Evolutionary conservation across 2,113 vertebrate genomes (phyloP).

Genomic region (human (Homo sapiens)): GRCh38 chr7:154362001-154362500

Average conservation of each 20-base stretch:
- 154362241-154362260: neutral
- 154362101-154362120: rapidly evolving
- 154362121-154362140: rapidly evolving
- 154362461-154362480: too few species aligned
- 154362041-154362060: neutral
- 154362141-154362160: neutral
- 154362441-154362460: too few species aligned
- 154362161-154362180: neutral
- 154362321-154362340: neutral
- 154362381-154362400: neutral
- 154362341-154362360: neutral
- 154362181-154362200: rapidly evolving
- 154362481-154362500: too few species aligned
- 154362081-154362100: neutral
- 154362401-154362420: too few species aligned
- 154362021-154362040: neutral
- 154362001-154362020: rapidly evolving
- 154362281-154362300: neutral
- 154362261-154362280: neutral
- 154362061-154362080: too few species aligned
- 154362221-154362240: neutral
- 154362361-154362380: neutral
- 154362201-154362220: rapidly evolving
- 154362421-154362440: too few species aligned
- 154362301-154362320: rapidly evolving